Evolutionary conservation across 1,140 invertebrate genomes (phyloP), one percentile per base, ranked within the genome.

Genomic region (Octopus sinensis): DNA sequence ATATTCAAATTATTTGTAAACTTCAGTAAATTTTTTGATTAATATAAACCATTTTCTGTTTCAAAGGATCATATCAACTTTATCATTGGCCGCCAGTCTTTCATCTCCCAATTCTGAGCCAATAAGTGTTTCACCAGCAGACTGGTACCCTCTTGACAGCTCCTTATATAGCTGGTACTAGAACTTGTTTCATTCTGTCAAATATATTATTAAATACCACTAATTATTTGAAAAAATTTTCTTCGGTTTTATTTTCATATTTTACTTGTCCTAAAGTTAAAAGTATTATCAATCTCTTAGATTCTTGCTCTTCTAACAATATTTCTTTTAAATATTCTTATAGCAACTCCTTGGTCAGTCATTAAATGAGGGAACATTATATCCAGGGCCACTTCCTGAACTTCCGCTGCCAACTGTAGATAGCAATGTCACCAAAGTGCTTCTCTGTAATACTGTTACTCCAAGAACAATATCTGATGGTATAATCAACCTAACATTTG

Each of bases 21-120:
- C 3, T 43, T 43, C 30, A 43, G 30, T 43, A 43, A 43, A 43
- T 43, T 43, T 43, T 43, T 43, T 43, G 30, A 43, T 43, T 2
- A 13, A n/a, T n/a, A 68, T 68, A 68, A 12, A 68, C 62, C n/a
- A 68, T 43, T 75, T 80, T 80, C 78, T 51, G 80, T 17, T 56
- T 84, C 82, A 4, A 80, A 90, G 90, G 96, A 98, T 92, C 96
- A 98, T 91, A 97, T 98, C 86, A 94, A 97, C 90, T 97, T 96
- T 89, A 97, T 96, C 10, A 94, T 98, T 86, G 96, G 96, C 4
- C 93, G 96, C 83, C 95, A 97, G 89, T 96, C 96, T 30, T 93
- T 94, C 84, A 94, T 94, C 86, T n/a, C 30, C 30, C 1, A 43
- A 43, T 43, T 43, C 30, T 43, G 30, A 43, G 30, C 30, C 30